A percentile compares a stretch with the other conserved stretches of the same genome.
These are phyloP conservation scores for Drosophila insularis DNA, from an alignment of 1,140 invertebrate species.

Conservation along the genomic window DNA sequence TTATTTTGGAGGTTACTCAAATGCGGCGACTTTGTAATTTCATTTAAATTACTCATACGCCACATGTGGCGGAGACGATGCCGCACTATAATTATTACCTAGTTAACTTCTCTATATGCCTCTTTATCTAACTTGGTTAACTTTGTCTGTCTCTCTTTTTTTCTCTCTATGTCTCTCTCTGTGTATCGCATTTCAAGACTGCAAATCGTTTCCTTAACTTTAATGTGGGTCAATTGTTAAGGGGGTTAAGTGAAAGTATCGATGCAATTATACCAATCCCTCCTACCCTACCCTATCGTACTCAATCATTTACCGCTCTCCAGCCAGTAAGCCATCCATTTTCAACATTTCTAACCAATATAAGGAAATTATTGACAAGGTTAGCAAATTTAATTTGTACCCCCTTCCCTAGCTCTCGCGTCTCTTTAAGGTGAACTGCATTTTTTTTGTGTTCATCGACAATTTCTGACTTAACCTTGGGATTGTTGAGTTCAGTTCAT, in stretches of 20 bases:
- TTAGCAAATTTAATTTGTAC: conserved; percentile 31
- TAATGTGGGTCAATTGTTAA: conserved; percentile 69
- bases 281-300: background rate
- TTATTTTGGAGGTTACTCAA: conserved; percentile 67
- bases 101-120: conserved; percentile 8
- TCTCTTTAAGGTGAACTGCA: conserved; percentile 46
- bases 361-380: conserved; percentile 59
- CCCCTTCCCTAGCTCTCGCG: conserved; percentile 5
- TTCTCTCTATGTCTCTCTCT: background rate
- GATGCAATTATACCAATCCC: conserved; percentile 39
- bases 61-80: conserved; percentile 28
- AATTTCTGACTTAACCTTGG: conserved; percentile 42
- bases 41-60: conserved; percentile 76
- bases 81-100: conserved; percentile 45
- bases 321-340: background rate
- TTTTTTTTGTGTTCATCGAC: conserved; percentile 24
- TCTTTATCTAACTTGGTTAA: background rate
- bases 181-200: background rate
- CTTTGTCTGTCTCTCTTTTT: conserved; percentile 7
- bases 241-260: conserved; percentile 63
- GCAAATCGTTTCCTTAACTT: conserved; percentile 56
- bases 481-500: conserved; percentile 8
- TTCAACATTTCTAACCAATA: conserved; percentile 10
- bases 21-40: conserved; percentile 71
- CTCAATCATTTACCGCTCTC: background rate